Evolutionary conservation across 2,888 invertebrate genomes (phyloP).

Genomic region (Hartigia nigra): DNA sequence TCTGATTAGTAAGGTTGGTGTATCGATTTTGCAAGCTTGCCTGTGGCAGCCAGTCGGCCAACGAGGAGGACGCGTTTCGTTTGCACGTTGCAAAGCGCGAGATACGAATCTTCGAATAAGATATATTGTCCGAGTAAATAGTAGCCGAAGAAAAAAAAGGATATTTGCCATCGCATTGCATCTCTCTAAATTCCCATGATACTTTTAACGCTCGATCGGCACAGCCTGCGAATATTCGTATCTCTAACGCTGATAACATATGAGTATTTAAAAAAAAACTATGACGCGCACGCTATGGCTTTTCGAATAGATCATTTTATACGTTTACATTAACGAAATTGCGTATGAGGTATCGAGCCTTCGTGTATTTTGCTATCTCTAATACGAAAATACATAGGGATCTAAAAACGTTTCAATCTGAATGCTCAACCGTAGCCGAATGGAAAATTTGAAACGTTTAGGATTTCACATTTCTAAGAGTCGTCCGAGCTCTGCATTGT

Average conservation of each 20-base stretch:
- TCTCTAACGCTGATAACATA: background rate
- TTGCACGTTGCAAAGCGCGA: background rate
- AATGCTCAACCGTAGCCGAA: background rate
- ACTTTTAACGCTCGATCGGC: background rate
- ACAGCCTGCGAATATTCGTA: background rate
- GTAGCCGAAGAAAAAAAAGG: background rate
- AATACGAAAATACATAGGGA: background rate
- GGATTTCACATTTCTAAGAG: background rate
- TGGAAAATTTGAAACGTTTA: background rate
- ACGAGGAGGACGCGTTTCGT: background rate
- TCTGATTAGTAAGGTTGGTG: conserved; percentile 44
- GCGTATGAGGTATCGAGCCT: background rate
- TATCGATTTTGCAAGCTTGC: conserved; percentile 48
- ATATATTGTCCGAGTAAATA: background rate
- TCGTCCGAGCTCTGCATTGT: background rate
- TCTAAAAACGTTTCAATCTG: background rate
- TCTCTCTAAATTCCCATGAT: background rate
- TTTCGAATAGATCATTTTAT: background rate
- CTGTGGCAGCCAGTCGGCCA: conserved; percentile 36
- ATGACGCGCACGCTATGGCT: background rate
- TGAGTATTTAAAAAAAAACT: background rate
- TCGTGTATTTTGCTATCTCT: background rate
- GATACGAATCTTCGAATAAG: background rate
- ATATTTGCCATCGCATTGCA: background rate
- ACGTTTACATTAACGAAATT: background rate